Base-by-base conservation (phyloP, 2,888 invertebrate genomes). In the Trimorus sp. region DNA sequence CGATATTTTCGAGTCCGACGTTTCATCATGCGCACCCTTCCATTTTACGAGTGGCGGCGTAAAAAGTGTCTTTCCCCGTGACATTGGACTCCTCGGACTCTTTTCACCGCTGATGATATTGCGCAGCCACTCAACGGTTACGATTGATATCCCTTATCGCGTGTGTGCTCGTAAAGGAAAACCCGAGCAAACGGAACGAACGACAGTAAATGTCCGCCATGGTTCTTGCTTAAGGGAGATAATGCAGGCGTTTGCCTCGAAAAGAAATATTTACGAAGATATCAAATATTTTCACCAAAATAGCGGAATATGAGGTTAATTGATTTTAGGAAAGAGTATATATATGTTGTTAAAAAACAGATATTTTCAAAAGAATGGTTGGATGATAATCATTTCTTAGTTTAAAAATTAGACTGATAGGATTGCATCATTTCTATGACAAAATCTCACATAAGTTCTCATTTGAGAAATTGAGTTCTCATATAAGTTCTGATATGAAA, bases 141-240 rank as follows among this genome's bases (percentile, higher is more conserved):
- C 63, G 77, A 77, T 63, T 77, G 62, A 77, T 77, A 77, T 63
- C 45, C 58, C 77, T 77, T 77, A 77, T 77, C 77, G 56, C 40
- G 48, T 70, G 56, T 12, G 63, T 69, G 69, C 69, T 69, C 77
- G 69, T 76, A 76, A 77, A 63, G 58, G 36, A 62, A 62, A 51
- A 56, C 38, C 15, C 69, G 76, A 69, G 59, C 42, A 75, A 75
- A 75, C 75, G 75, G 54, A 75, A 68, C 42, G 76, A 68, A 69
- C 49, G 76, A 69, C 56, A 56, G 76, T 76, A 69, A 69, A 69
- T 63, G 62, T 56, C 54, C 45, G 45, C 68, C 60, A 62, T 16
- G 48, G 45, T 54, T 59, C 68, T 54, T 69, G 26, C 62, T 69
- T 62, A 45, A 68, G 26, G 26, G 45, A 76, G 60, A 76, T 76